A percentile compares a stretch with the other conserved stretches of the same genome.
phyloP scores from a whole-genome alignment of 2,113 vertebrate genomes.

The Sapayoa aenigma region DNA sequence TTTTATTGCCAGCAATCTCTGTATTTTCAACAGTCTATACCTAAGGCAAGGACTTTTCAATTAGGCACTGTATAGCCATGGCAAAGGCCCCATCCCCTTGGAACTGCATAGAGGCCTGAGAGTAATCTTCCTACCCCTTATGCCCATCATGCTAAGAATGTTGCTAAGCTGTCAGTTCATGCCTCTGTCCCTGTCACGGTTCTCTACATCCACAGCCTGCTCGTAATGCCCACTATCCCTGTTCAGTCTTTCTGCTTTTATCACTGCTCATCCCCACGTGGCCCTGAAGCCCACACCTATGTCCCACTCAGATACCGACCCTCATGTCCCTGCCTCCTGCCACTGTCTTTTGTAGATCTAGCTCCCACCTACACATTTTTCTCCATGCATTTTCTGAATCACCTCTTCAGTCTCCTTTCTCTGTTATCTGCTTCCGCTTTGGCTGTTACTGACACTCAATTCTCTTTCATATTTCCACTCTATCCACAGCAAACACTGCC shows the following conservation, averaged over 20 bases:
- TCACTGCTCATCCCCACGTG: background rate
- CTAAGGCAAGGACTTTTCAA: background rate
- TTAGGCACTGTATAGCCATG: background rate
- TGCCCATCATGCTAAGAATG: background rate
- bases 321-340: background rate
- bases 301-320: background rate
- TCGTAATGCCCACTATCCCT: background rate
- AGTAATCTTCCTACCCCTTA: background rate
- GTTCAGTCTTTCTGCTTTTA: background rate
- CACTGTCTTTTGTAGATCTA: background rate
- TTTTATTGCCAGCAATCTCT: rapidly evolving
- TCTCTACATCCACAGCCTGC: background rate
- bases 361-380: background rate
- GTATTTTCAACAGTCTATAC: background rate
- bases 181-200: background rate
- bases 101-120: background rate
- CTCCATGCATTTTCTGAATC: background rate
- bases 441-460: conserved; percentile 12
- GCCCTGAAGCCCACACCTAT: background rate
- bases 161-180: background rate
- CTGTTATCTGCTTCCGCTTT: background rate
- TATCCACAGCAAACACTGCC: background rate
- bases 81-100: background rate
- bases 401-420: background rate
- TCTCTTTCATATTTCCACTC: conserved; percentile 30